Conservation (phyloP, 2,113 vertebrate genomes). For the Plecotus auritus region DNA sequence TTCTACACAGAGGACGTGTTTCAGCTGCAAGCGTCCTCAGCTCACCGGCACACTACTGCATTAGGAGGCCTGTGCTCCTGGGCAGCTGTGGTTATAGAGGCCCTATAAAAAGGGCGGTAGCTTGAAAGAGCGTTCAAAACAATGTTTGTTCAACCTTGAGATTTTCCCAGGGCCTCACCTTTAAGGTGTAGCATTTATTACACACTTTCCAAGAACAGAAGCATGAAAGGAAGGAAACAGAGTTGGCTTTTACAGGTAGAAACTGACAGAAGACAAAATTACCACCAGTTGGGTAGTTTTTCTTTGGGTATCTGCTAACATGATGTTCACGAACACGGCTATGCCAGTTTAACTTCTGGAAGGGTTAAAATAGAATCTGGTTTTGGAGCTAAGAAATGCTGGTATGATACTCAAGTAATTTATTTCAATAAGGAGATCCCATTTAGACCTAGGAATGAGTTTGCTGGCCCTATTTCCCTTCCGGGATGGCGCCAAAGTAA, state of each 20-base stretch:
- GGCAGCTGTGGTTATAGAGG: neutral
- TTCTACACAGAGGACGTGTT: neutral
- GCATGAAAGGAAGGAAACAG: conserved; percentile 20
- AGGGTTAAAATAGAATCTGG: neutral
- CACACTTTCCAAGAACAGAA: conserved; percentile 40
- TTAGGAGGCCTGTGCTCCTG: neutral
- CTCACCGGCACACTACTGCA: neutral
- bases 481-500: neutral
- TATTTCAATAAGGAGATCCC: neutral
- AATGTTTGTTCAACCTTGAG: conserved; percentile 53
- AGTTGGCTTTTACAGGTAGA: conserved; percentile 17
- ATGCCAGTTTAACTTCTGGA: neutral
- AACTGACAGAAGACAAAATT: neutral
- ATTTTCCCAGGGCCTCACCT: conserved; percentile 55
- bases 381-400: neutral
- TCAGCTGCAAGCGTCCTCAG: neutral
- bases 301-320: neutral
- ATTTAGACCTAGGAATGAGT: neutral
- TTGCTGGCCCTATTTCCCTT: neutral
- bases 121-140: conserved; percentile 25
- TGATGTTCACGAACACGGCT: neutral
- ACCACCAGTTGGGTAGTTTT: neutral
- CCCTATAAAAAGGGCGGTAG: neutral
- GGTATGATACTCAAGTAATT: neutral
- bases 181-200: conserved; percentile 18